phyloP scores from a whole-genome alignment of 2,888 invertebrate genomes.

The Ectemnius continuus region DNA sequence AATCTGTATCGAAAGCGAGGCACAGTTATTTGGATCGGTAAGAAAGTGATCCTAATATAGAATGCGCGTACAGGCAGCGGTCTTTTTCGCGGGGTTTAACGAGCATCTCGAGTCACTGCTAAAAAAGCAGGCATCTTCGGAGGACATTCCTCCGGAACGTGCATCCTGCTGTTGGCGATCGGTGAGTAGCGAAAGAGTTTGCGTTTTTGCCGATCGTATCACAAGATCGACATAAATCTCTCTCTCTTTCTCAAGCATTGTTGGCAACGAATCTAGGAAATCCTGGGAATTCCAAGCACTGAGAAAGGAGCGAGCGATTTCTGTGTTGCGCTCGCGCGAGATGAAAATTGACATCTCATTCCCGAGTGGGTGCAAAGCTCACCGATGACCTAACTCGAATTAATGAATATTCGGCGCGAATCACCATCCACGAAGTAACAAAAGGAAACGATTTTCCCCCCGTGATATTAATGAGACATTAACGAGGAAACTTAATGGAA shows the following conservation, averaged over 20 bases:
- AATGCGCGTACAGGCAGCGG: not conserved
- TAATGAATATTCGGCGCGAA: not conserved
- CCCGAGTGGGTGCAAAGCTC: not conserved
- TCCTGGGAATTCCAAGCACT: no score
- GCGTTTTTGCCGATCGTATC: not conserved
- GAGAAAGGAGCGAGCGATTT: no score
- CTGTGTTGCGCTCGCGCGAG: no score
- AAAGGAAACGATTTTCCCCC: not conserved
- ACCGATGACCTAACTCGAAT: not conserved
- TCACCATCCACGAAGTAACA: not conserved
- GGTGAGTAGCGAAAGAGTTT: not conserved
- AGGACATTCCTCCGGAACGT: slow-evolving; percentile 31
- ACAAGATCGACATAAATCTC: not conserved
- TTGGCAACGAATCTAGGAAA: no score
- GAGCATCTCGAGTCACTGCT: slow-evolving; percentile 33
- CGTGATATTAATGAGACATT: slow-evolving; percentile 34
- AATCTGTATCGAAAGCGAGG: not conserved
- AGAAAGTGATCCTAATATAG: slow-evolving; percentile 11
- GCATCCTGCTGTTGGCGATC: not conserved
- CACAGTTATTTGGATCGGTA: not conserved
- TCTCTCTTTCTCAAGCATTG: not conserved
- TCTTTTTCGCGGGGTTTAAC: slow-evolving; percentile 38
- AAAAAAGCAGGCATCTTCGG: slow-evolving; percentile 40
- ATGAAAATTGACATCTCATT: not conserved
- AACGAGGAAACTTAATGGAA: slow-evolving; percentile 22